Base-by-base conservation (phyloP, 2,888 invertebrate species). In the Aleiodes alternator region DNA sequence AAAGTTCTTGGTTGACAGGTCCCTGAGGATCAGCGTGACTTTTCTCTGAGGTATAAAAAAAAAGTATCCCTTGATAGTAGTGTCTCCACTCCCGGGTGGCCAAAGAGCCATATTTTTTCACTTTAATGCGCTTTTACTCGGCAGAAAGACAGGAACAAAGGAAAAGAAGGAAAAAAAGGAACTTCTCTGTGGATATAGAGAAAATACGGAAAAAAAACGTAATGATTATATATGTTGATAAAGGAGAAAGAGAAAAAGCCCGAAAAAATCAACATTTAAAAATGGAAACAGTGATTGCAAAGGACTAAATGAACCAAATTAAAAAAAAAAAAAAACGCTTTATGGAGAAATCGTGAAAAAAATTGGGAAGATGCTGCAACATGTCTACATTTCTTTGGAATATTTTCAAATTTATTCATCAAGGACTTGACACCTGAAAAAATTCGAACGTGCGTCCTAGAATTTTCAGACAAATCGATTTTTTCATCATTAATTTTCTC, bases 1-100 rank as follows among this genome's bases (percentile, higher is more conserved):
- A 69, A 74, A 74, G 53, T 74, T 74, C 12, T 59, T 6, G 48
- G 56, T 56, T 56, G 16, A 64, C 43, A 23, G 48, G 64, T 64
- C 64, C 64, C 29, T 1, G 48, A 43, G 43, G 8, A 43, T 23
- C 43, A 38, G 61, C 5, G 61, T 61, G 61, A 64, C 48, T 64
- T 64, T 64, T 34, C 64, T 64, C 64, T 64, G 43, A 61, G 61
- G 61, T 61, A 64, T 12, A 43, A 16, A 16, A 16, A 16, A 16
- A 64, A 61, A 61, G 64, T 23, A 64, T 64, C 16, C 43, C 64
- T 64, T 64, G 48, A 16, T 43, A 43, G 48, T 43, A 14, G 23
- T 8, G 34, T 5, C 34, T n/a, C 14, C 31, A 34, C 59, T 59
- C 61, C 38, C 38, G 38, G 11, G 11, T 23, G 48, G 43, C 16